A percentile compares a stretch with the other conserved stretches of the same genome.
These are phyloP conservation scores for Vultur gryphus DNA, from an alignment of 2,797 vertebrate species.

Conservation along the genomic window DNA sequence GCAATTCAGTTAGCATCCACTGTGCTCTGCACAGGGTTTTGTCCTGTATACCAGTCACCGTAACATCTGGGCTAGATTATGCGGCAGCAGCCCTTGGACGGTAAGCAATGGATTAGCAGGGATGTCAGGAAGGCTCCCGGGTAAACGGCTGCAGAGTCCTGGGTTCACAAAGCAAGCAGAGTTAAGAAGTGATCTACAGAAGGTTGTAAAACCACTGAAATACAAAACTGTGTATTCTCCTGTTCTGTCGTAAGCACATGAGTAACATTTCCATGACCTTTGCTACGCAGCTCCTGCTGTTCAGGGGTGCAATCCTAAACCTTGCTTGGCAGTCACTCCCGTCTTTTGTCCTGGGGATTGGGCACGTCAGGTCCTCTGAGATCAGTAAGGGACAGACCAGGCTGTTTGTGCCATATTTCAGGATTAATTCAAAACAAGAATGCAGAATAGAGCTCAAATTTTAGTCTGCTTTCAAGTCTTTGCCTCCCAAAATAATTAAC, in stretches of 20 bases:
- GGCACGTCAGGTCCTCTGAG: neutral
- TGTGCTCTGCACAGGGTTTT: neutral
- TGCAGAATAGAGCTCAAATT: neutral
- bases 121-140: neutral
- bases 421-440: neutral
- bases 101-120: neutral
- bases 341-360: neutral
- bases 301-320: neutral
- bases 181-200: neutral
- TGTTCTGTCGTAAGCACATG: neutral
- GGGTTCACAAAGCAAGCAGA: neutral
- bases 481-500: neutral
- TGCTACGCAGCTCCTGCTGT: neutral
- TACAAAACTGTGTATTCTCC: neutral
- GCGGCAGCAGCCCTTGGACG: neutral
- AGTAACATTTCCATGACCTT: neutral
- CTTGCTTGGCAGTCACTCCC: neutral
- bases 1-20: neutral
- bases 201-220: neutral
- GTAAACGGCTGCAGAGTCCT: neutral
- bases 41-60: neutral
- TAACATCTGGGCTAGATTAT: too few relatives aligned
- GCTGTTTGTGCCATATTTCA: neutral
- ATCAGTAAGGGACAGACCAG: neutral
- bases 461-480: neutral